A percentile compares a stretch with the other conserved stretches of the same genome.
phyloP scores from a whole-genome alignment of 2,113 vertebrate species.

The Leuciscus idus region DNA sequence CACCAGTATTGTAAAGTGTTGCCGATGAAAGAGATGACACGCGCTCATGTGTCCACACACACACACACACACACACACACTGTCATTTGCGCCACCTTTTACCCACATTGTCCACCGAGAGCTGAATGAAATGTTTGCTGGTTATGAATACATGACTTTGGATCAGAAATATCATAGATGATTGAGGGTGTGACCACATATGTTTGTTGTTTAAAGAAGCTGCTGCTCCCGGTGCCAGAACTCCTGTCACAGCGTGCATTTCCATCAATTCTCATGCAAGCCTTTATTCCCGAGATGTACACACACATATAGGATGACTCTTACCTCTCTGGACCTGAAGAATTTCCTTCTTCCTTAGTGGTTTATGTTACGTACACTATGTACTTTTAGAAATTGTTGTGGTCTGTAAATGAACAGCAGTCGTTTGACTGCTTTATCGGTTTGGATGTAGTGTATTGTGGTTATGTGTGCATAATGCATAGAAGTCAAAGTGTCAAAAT shows the following conservation, averaged over 20 bases:
- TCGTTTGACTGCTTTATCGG: neutral
- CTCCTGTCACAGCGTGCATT: slow-evolving; percentile 56
- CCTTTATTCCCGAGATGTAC: slow-evolving; percentile 52
- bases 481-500: slow-evolving; percentile 31
- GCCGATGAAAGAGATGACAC: neutral
- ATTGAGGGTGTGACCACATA: slow-evolving; percentile 38
- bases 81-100: slow-evolving; percentile 32
- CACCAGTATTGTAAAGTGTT: too few species aligned
- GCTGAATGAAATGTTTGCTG: slow-evolving; percentile 11
- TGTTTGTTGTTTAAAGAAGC: slow-evolving; percentile 53
- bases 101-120: slow-evolving; percentile 25
- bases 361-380: neutral
- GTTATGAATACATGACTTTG: slow-evolving; percentile 29
- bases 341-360: neutral
- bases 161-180: slow-evolving; percentile 31
- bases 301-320: slow-evolving; percentile 43
- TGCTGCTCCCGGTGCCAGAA: slow-evolving; percentile 41
- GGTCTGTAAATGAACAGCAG: neutral
- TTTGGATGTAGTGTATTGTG: slow-evolving; percentile 4
- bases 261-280: slow-evolving; percentile 57
- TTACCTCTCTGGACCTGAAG: neutral
- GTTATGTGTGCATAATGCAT: neutral
- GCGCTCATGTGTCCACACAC: slow-evolving; percentile 39
- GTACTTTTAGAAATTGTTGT: neutral
- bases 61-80: slow-evolving; percentile 22